Percentiles rank a stretch among this genome's conserved stretches.
These are phyloP conservation scores for Ramphastos sulfuratus DNA, from an alignment of 2,113 vertebrate species.

Conservation along the genomic window DNA sequence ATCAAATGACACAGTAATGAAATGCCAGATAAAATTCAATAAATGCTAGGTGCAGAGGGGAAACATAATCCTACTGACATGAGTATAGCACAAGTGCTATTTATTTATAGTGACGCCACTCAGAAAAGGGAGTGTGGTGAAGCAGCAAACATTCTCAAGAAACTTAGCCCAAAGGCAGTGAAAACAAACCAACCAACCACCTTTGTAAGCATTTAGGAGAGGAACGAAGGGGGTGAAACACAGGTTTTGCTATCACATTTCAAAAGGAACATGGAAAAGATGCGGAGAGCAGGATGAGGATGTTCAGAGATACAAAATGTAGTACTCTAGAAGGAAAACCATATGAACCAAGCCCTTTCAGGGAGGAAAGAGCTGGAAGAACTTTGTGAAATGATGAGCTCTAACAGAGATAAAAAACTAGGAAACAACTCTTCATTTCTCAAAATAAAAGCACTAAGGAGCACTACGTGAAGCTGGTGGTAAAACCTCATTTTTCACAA, in stretches of 20 bases:
- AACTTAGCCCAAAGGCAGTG: neutral
- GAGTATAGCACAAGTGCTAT: neutral
- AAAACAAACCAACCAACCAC: neutral
- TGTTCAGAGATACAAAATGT: neutral
- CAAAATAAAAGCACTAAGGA: neutral
- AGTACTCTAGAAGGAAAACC: neutral
- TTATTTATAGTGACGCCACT: neutral
- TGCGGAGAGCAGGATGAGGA: neutral
- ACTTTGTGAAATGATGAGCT: neutral
- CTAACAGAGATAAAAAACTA: neutral
- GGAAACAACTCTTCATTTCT: neutral
- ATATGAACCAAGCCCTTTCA: fast-evolving
- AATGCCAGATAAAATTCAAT: neutral
- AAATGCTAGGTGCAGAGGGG: neutral
- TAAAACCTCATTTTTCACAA: neutral
- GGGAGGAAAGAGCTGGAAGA: neutral
- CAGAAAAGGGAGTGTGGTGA: neutral
- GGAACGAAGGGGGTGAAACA: neutral
- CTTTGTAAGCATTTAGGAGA: neutral
- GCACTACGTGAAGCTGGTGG: neutral
- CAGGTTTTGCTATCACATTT: neutral
- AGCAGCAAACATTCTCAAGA: neutral
- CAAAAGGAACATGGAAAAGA: neutral
- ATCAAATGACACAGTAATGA: neutral
- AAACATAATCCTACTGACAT: neutral